Percentiles rank a stretch among this genome's conserved stretches.
These are phyloP conservation scores for Parnassius apollo DNA, from an alignment of 2,888 invertebrate genomes.

Conservation along the genomic window DNA sequence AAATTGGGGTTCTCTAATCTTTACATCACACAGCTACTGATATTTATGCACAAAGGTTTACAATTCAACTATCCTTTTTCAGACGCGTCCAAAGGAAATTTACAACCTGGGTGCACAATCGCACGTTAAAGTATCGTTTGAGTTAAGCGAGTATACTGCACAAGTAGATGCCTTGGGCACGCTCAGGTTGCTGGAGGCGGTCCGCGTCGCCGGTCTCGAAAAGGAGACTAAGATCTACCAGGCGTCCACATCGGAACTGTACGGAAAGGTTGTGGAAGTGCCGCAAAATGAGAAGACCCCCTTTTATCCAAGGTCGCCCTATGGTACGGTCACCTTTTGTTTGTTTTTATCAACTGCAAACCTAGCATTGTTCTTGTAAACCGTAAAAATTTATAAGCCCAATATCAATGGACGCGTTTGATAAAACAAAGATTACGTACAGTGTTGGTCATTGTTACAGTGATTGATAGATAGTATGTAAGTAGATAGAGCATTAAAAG, in stretches of 20 bases:
- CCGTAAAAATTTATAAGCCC: no score
- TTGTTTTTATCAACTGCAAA: no score
- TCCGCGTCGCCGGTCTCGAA: slow-evolving; percentile 92
- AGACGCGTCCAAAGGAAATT: slow-evolving; percentile 92
- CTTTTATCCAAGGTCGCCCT: slow-evolving; percentile 97
- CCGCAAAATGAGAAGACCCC: slow-evolving; percentile 97
- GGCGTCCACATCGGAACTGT: slow-evolving; percentile 97
- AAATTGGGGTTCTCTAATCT: no score
- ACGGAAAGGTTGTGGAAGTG: slow-evolving; percentile 94
- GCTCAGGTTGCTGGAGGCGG: slow-evolving; percentile 93
- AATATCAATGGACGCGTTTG: no score
- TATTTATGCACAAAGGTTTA: no score
- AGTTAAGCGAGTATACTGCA: slow-evolving; percentile 98
- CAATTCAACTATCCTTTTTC: slow-evolving; percentile 14
- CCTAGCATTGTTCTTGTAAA: no score
- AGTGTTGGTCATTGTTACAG: no score
- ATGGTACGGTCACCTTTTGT: slow-evolving; percentile 83
- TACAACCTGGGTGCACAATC: slow-evolving; percentile 99
- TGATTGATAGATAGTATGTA: no score
- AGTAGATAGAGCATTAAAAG: no score
- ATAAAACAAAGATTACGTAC: no score
- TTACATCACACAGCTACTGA: no score
- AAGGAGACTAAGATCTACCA: slow-evolving; percentile 94
- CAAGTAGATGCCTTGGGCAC: slow-evolving; percentile 99
- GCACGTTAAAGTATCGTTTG: slow-evolving; percentile 99